Conservation (phyloP, 2,888 invertebrate genomes). For the Glaucopsyche alexis region DNA sequence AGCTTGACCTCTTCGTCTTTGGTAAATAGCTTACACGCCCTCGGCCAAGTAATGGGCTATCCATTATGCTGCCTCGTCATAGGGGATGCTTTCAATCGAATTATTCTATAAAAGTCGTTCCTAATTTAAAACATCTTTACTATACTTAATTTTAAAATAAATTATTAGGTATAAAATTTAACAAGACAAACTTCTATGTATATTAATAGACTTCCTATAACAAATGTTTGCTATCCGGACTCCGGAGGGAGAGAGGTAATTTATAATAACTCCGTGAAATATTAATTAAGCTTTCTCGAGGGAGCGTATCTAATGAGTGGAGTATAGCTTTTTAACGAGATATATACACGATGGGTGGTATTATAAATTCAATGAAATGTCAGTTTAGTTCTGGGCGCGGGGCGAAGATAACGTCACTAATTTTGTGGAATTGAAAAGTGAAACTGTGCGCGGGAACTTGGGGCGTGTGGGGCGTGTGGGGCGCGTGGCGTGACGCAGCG, state of each 20-base stretch:
- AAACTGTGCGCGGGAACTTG: slow-evolving; percentile 38
- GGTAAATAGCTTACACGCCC: slow-evolving; percentile 34
- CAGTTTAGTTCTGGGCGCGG: neutral
- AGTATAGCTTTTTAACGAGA: neutral
- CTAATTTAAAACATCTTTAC: neutral
- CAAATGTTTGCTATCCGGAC: neutral
- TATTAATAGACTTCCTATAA: slow-evolving; percentile 6
- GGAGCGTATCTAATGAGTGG: neutral
- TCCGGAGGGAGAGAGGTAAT: neutral
- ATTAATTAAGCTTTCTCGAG: slow-evolving; percentile 4
- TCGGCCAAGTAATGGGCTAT: slow-evolving; percentile 32
- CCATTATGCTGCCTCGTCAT: slow-evolving; percentile 26
- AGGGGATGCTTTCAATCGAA: slow-evolving; percentile 21
- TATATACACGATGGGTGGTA: neutral
- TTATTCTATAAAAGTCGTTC: neutral
- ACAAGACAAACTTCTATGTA: neutral
- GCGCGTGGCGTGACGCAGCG: slow-evolving; percentile 33
- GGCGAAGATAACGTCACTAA: slow-evolving; percentile 23
- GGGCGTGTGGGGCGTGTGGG: slow-evolving; percentile 35
- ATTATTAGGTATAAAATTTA: neutral
- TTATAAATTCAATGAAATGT: slow-evolving; percentile 12
- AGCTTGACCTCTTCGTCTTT: slow-evolving; percentile 3
- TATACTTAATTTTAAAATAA: neutral
- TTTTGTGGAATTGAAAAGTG: slow-evolving; percentile 34
- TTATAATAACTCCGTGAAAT: slow-evolving; percentile 12